Evolutionary conservation across 2,888 invertebrate species (phyloP), one percentile per base, ranked within the genome.

Genomic region (Cloeon dipterum): DNA sequence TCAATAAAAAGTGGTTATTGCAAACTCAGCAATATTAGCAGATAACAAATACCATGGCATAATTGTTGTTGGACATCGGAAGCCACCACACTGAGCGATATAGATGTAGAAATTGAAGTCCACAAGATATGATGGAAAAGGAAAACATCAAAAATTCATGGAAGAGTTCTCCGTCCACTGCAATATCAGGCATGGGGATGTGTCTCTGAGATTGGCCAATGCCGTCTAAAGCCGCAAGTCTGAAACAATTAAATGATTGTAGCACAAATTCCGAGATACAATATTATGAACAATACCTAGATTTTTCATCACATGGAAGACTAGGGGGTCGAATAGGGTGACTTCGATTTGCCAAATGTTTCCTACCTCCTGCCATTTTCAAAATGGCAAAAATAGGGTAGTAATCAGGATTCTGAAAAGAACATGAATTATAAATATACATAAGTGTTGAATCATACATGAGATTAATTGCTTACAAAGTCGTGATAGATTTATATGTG

Each of bases 41-140:
- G n/a, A n/a, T n/a, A n/a, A n/a, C n/a, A n/a, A 38, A 17, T 60
- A 91, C 93, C 70, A 94, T 70, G 41, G 83, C 76, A 51, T 85
- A 79, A 49, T 72, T 73, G 41, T 77, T 81, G 52, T 85, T 76
- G 0, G 91, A 88, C 52, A 93, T 76, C 1, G 91, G 88, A 37
- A 94, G 57, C 96, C 96, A 98, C 91, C 93, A 98, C 11, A 86
- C 79, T 3, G 89, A 91, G 46, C 88, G 72, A 52, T 96, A 96
- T 25, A 96, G 65, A 60, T 96, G 89, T 29, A 96, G 64, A 52
- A 91, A 86, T 59, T 98, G 96, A 39, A 93, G 64, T 38, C 74
- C 75, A 17, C 83, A 73, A 0, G 79, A 74, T 32, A 79, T 65
- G 19, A 77, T 56, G 1, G 77, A 76, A 52, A 83, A 85, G 10